Percentiles rank a stretch among this genome's conserved stretches.
Conservation (phyloP, 2,888 invertebrate species). For the Unio delphinus region DNA sequence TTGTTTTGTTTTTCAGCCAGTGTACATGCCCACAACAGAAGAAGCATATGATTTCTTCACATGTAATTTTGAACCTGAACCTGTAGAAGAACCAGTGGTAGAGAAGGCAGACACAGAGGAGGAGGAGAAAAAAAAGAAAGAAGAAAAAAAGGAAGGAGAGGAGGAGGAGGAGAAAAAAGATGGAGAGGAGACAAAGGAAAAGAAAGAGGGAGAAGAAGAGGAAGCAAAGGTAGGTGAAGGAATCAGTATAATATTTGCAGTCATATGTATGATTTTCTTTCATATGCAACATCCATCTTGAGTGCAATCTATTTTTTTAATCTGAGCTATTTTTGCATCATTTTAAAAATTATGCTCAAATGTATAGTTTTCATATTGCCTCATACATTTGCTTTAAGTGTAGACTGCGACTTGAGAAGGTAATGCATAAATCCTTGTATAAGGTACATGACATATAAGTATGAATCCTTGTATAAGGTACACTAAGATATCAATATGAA, state of each 20-base stretch:
- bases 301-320: too few species aligned
- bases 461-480: too few species aligned
- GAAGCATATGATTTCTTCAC: constrained; percentile 73
- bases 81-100: constrained; percentile 39
- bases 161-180: constrained; percentile 35
- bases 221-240: constrained; percentile 19
- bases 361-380: too few species aligned
- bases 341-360: too few species aligned
- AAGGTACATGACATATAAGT: too few species aligned
- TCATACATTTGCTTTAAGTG: too few species aligned
- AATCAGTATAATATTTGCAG: constrained; percentile 2
- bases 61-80: constrained; percentile 68
- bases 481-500: too few species aligned
- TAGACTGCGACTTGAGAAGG: too few species aligned
- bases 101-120: constrained; percentile 45
- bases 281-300: too few species aligned
- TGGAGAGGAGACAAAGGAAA: constrained; percentile 38
- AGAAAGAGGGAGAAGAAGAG: constrained; percentile 32
- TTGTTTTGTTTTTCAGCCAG: constrained; percentile 24
- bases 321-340: too few species aligned
- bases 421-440: too few species aligned
- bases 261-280: too few species aligned
- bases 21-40: constrained; percentile 61
- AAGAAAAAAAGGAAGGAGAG: constrained; percentile 38
- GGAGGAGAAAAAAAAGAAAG: constrained; percentile 35